Evolutionary conservation across 1,140 invertebrate genomes (phyloP), one percentile per base, ranked within the genome.

Genomic region (Drosophila tropicalis): DNA sequence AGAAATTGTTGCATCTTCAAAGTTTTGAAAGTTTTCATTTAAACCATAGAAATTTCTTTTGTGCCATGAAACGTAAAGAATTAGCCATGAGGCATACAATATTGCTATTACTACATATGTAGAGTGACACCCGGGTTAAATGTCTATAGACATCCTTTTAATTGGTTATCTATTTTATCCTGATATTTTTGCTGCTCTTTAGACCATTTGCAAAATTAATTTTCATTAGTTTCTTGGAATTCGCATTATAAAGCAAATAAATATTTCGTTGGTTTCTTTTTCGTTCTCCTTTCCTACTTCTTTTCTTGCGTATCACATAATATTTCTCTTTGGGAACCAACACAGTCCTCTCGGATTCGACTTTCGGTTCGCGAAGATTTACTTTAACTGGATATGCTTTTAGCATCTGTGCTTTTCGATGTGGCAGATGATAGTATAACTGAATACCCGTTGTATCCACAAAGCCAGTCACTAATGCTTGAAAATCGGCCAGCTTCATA

Each of bases 191-290:
- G 15, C 29, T 7, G 4, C 51, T 47, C 54, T 63, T 47, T 7
- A 63, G 44, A 9, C 63, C 56, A 67, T 72, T 44, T 0, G 15
- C 41, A 19, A 79, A 65, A 5, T 61, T 34, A 4, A 79, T 57
- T 65, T 69, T 79, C 1, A 68, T 9, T 5, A 47, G 15, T 10
- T 32, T 9, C 19, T 51, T 32, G 3, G 76, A 66, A 40, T 41
- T 54, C 0, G 17, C 1, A 47, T 79, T 47, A 13, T 47, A 1
- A 12, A 79, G n/a, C 4, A 73, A 10, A 47, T 67, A 51, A 1
- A 73, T 34, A 1, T 39, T 62, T 36, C 61, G 41, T 10, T 72
- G 57, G 3, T 17, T 0, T 25, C 22, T 1, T 25, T 25, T 25
- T 25, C 22, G 22, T 25, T 25, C 3, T 25, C 22, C 3, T 25